Evolutionary conservation across 2,113 vertebrate genomes (phyloP), one percentile per base, ranked within the genome.

Genomic region (Ammodytes marinus): DNA sequence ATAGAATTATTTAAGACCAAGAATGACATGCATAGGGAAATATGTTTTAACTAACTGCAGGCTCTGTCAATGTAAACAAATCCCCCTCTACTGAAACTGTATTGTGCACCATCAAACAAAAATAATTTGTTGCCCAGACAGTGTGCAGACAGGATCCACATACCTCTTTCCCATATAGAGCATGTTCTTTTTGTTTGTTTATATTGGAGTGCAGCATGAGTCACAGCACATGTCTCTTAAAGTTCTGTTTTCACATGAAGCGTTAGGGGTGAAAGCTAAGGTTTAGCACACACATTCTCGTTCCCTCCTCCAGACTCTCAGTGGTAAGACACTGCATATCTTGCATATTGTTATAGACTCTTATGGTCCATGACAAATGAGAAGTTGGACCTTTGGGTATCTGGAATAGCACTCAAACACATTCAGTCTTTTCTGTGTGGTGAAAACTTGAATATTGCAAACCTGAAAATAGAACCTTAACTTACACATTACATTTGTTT

Each of bases 211-310:
- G 19, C 66, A 3, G 40, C 43, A 40, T 63, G 60, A 53, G 35
- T 82, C 63, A 19, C 70, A 52, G 47, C 65, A 64, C 71, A 79
- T 70, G n/a, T 57, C 47, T 69, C 14, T 68, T 43, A 45, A 10
- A 11, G 19, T 47, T 43, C 2, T 54, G 65, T 80, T 83, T 87
- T 77, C 72, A 72, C 46, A 59, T 39, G n/a, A 8, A 17, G 58
- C 53, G 55, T 72, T 17, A 37, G 2, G 12, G 59, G 19, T 43
- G 27, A 37, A 66, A 19, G 70, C 13, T 19, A 39, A 9, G 11
- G n/a, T 52, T 61, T 55, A 63, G 47, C 72, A 52, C 61, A 17
- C 50, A 53, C 0, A 5, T 17, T 66, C 13, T 17, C 11, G 4
- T 59, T 71, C 15, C 49, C 43, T 63, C 57, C 19, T 58, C 15